Base-by-base conservation (phyloP, 1,140 invertebrate species). In the Sarcophaga peregrina region DNA sequence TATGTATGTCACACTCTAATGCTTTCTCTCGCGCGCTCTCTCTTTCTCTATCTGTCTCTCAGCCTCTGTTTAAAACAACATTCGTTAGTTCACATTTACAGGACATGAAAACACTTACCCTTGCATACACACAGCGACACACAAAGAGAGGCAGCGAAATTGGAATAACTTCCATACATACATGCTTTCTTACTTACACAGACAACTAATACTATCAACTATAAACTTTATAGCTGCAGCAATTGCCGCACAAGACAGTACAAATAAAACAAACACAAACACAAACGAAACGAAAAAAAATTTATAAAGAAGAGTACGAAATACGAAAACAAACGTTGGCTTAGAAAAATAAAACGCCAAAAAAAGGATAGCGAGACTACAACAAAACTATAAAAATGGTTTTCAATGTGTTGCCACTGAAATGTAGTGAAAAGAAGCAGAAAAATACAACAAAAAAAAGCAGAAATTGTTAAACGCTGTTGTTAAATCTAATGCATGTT, bases 401-500 rank as follows among this genome's bases (percentile, higher is more conserved):
- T 68, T 68, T 68, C 17, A 20, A 68, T 68, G 62, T 68, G 62
- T 68, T 68, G 17, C 62, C 62, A 68, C n/a, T 20, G 20, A 68
- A 25, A 37, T 37, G 17, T 20, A 20, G 17, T 25, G 20, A 68
- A 68, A 68, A 25, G 20, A 13, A 52, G 50, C 50, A 52, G 5
- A 52, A 10, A 52, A 52, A 52, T 3, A 1, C 8, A 52, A 52
- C 8, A 52, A 5, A 52, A 52, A 52, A 52, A 52, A 37, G 1
- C 1, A 37, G 20, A 68, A 15, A 68, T 68, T 68, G n/a, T 20
- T 68, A 68, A 68, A 68, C 20, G 62, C 62, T 20, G 17, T 68
- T 68, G 62, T 68, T 68, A 68, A 68, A 68, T 68, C 62, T 68
- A 68, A 68, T 68, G 62, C 62, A 68, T 68, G 62, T 68, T 68